Base-by-base conservation (phyloP, 2,888 invertebrate species). In the Folsomia candida region DNA sequence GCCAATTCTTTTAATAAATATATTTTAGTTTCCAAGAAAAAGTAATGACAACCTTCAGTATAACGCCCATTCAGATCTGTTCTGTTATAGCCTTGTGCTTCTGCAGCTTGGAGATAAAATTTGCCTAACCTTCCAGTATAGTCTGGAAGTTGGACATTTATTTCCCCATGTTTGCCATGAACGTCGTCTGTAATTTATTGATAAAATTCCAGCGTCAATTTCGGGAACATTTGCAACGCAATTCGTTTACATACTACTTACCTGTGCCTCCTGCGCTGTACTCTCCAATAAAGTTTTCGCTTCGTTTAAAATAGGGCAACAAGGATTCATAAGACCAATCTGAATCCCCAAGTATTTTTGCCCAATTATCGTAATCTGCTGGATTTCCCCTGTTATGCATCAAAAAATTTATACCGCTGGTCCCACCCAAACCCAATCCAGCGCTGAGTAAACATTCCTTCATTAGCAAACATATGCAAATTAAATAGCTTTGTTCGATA, bases 1-100 rank as follows among this genome's bases (percentile, higher is more conserved):
- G n/a, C n/a, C n/a, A n/a, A n/a, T n/a, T n/a, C n/a, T n/a, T n/a
- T n/a, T n/a, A n/a, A n/a, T n/a, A n/a, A n/a, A n/a, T n/a, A n/a
- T n/a, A n/a, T n/a, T n/a, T n/a, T n/a, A n/a, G n/a, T n/a, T n/a
- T n/a, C n/a, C n/a, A n/a, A n/a, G n/a, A n/a, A n/a, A n/a, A n/a
- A n/a, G n/a, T n/a, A n/a, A 27, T 22, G 64, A 63, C 25, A 47
- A 72, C 78, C 78, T 75, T 78, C 76, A n/a, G 72, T 76, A 59
- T 69, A 78, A 3, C 70, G 67, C n/a, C 78, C 78, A 67, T 77
- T 76, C 1, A 78, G 26, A 68, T 78, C 78, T 6, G 65, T 54
- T 20, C 68, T 67, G 18, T 70, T 60, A 51, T 75, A 78, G 2
- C 78, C 78, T n/a, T 77, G 25, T 20, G 77, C 78, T 51, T 75